These are phyloP conservation scores for Parnassius smintheus DNA, from an alignment of 2,888 invertebrate genomes.

Conservation along the genomic window DNA sequence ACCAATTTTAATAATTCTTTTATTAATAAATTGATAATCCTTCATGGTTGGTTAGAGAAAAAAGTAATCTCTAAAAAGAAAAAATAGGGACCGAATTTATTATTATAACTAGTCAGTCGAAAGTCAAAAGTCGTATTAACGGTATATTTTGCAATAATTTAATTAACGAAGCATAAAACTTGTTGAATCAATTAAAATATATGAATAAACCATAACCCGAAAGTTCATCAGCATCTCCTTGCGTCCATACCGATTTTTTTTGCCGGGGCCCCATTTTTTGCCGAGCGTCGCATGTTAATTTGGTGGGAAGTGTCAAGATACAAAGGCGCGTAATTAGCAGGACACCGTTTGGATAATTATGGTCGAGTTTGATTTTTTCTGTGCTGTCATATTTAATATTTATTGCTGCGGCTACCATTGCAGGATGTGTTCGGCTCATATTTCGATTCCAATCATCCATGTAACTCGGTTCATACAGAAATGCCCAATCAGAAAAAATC, in stretches of 20 bases:
- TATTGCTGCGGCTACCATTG: not conserved
- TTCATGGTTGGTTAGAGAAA: too few species aligned
- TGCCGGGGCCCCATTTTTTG: conserved; percentile 30
- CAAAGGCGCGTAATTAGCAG: conserved; percentile 62
- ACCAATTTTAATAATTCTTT: too few species aligned
- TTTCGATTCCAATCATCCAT: conserved; percentile 8
- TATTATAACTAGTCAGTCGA: too few species aligned
- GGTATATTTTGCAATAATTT: not conserved
- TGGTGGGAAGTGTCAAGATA: conserved; percentile 58
- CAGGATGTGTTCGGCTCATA: conserved; percentile 1
- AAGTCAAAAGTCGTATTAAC: too few species aligned
- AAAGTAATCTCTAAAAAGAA: too few species aligned
- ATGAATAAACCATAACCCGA: conserved; percentile 31
- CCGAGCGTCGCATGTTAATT: conserved; percentile 39
- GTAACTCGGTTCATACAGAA: conserved; percentile 4
- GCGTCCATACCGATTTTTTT: conserved; percentile 22
- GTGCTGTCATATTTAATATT: conserved; percentile 47
- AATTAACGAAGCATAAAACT: not conserved
- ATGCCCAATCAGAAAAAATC: too few species aligned
- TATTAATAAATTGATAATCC: too few species aligned
- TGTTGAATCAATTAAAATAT: conserved; percentile 3
- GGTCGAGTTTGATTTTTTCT: conserved; percentile 38
- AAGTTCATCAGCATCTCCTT: conserved; percentile 23
- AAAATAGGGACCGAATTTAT: too few species aligned
- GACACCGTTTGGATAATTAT: conserved; percentile 61